Evolutionary conservation across 37 sponge, comb jelly and placozoan species (phyloP), one percentile per base, ranked within the genome.

Genomic region (Aphrocallistes beatrix): DNA sequence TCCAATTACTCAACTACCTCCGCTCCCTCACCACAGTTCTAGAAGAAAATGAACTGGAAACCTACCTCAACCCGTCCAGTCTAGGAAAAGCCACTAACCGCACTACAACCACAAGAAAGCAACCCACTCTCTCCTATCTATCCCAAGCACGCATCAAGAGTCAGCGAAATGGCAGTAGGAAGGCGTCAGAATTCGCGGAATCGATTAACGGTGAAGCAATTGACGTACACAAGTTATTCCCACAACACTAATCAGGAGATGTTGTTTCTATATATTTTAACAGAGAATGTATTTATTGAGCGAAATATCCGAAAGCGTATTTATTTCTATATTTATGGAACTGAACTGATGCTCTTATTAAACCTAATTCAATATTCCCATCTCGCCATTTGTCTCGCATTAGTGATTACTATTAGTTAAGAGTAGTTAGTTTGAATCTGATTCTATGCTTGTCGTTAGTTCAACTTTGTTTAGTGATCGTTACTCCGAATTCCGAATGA

Each of bases 291-390:
- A 6, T 42, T 16, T 42, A 42, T 42, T 42, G 6, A 42, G 45
- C 13, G 13, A 16, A 6, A 6, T 60, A 60, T 60, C 75, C 10
- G 17, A 60, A 60, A 60, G 25, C 3, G 32, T 60, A 60, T 60
- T 13, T 60, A 60, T 60, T 25, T 60, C n/a, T 28, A 28, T 60
- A 60, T 60, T 60, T 60, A 60, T 60, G 10, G 75, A 60, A 60
- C 75, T 60, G 75, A 30, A 60, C 34, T 60, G 75, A 25, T 60
- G 75, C 75, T 25, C 75, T 60, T 60, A 60, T 60, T 60, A 60
- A 28, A n/a, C n/a, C n/a, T n/a, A n/a, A n/a, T n/a, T n/a, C n/a
- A n/a, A n/a, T n/a, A n/a, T n/a, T n/a, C n/a, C n/a, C n/a, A n/a
- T n/a, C n/a, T n/a, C n/a, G n/a, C n/a, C n/a, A n/a, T n/a, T n/a